Conservation (phyloP, 1,140 invertebrate genomes). For the Bombus terrestris region DNA sequence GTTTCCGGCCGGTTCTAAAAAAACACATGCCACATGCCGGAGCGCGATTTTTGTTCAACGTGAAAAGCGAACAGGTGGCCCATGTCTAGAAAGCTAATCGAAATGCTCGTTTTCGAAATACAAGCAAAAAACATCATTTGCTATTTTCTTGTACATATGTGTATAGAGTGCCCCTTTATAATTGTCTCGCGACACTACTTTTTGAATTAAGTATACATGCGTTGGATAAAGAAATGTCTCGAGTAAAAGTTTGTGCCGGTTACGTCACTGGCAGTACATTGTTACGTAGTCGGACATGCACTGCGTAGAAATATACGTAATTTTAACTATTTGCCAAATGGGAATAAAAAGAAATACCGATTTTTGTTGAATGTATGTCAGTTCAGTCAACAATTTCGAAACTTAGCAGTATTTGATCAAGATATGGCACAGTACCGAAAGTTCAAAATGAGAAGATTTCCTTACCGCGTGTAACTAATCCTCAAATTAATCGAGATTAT, state of each 20-base stretch:
- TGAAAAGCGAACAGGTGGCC: slow-evolving; percentile 19
- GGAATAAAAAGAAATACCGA: not conserved
- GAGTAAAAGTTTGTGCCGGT: not conserved
- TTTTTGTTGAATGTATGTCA: not conserved
- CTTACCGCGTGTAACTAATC: too few species aligned
- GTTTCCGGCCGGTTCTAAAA: slow-evolving; percentile 6
- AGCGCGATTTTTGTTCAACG: slow-evolving; percentile 9
- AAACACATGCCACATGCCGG: not conserved
- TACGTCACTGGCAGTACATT: not conserved
- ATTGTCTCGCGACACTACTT: not conserved
- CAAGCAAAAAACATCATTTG: not conserved
- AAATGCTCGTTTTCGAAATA: not conserved
- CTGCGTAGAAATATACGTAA: not conserved
- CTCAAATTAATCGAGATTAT: too few species aligned
- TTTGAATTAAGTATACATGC: not conserved
- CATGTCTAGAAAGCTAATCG: not conserved
- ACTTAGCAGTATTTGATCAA: too few species aligned
- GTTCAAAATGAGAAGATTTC: too few species aligned
- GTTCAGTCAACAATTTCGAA: too few species aligned
- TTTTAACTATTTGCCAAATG: not conserved
- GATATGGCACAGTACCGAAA: too few species aligned
- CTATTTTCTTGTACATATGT: not conserved
- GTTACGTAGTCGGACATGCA: not conserved
- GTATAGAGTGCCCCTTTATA: not conserved
- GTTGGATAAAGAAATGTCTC: not conserved